Evolutionary conservation across 64 coral and sea anemone species (phyloP), one percentile per base, ranked within the genome.

Genomic region (Montipora sp.): DNA sequence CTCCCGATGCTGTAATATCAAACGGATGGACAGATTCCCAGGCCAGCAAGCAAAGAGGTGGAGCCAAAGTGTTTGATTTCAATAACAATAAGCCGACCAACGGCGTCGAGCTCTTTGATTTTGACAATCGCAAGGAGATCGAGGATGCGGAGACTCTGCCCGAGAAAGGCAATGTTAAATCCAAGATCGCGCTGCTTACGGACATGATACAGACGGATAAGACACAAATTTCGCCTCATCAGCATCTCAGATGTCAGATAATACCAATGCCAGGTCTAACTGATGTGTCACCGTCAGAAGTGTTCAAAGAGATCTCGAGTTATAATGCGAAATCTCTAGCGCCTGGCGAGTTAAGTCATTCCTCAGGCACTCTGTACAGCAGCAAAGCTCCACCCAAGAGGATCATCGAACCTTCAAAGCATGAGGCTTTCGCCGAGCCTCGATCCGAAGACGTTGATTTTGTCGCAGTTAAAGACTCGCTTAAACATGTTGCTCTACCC

Each of bases 321-420:
- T 93, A 98, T 49, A 98, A 98, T 63, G 97, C 94, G 0, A 92
- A 94, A 83, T 95, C 97, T n/a, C 61, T 98, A 8, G 97, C 97
- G 7, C 89, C 94, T 2, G 97, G 97, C 11, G 94, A 98, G 59
- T 18, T 98, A n/a, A 96, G 94, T 36, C 95, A 97, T 55, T 76
- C 87, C 18, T 70, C 88, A 3, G 91, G 83, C 4, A 97, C 79
- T 19, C 55, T 98, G 0, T 98, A 98, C 60, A 89, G 75, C 58
- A 95, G 94, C 61, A 92, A 89, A n/a, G 73, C 87, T 49, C 92
- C 97, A 3, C 94, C 95, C 16, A 95, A 92, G 51, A 93, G 78
- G 43, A 87, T 96, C 15, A 74, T 96, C 2, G 91, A 96, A 49
- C 80, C 51, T 0, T 75, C 87, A 21, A 76, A 88, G 43, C 84